A percentile compares a stretch with the other conserved stretches of the same genome.
phyloP scores from a whole-genome alignment of 1,140 invertebrate species.

The Hylaeus anthracinus region DNA sequence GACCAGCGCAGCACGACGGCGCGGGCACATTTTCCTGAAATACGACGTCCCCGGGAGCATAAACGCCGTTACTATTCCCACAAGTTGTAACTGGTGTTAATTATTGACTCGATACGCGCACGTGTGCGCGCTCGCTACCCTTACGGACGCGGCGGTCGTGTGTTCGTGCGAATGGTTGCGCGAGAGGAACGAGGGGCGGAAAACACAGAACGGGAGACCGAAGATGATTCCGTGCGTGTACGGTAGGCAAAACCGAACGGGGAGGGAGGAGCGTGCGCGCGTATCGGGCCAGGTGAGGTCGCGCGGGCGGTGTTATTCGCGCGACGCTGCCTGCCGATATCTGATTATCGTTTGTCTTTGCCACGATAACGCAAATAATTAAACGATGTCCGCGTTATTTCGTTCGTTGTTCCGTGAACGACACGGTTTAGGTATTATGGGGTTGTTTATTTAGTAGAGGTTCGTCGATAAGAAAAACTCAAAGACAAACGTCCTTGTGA shows the following conservation, averaged over 20 bases:
- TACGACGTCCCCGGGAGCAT: slow-evolving; percentile 80
- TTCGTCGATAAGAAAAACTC: too few relatives aligned
- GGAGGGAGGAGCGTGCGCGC: background rate
- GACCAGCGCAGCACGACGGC: slow-evolving; percentile 64
- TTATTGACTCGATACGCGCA: slow-evolving; percentile 78
- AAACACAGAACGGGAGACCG: slow-evolving; percentile 13
- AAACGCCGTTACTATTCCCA: slow-evolving; percentile 80
- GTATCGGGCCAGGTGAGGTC: background rate
- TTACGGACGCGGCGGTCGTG: slow-evolving; percentile 1
- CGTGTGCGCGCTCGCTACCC: slow-evolving; percentile 40
- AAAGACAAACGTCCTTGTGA: too few relatives aligned
- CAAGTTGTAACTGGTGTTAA: slow-evolving; percentile 81
- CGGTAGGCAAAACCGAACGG: background rate
- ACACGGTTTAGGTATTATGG: background rate
- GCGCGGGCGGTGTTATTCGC: slow-evolving; percentile 40
- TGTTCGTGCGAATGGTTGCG: slow-evolving; percentile 1
- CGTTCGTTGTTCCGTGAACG: background rate
- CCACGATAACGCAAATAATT: slow-evolving; percentile 72
- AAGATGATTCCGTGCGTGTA: slow-evolving; percentile 10
- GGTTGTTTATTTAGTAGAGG: too few relatives aligned
- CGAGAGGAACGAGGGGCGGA: slow-evolving; percentile 10
- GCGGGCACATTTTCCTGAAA: slow-evolving; percentile 80
- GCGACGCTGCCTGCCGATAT: slow-evolving; percentile 63
- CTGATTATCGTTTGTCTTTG: slow-evolving; percentile 75
- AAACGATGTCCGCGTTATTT: slow-evolving; percentile 55